Evolutionary conservation across 2,888 invertebrate species (phyloP), one percentile per base, ranked within the genome.

Genomic region (Drosophila glabriapex): DNA sequence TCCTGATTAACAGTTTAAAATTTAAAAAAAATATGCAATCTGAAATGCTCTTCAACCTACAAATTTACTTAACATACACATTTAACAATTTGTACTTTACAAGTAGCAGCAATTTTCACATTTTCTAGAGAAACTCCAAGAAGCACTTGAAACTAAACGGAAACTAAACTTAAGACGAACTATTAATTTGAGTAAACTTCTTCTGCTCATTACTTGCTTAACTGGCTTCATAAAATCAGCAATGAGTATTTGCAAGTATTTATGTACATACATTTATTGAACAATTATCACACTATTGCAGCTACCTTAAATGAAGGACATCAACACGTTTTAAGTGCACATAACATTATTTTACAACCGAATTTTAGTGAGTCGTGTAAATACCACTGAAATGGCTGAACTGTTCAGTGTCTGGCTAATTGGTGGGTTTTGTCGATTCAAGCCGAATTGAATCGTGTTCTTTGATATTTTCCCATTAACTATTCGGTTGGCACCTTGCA

Each of bases 381-480:
- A 52, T 59, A 12, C 19, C 43, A 62, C 31, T 43, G 55, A 54
- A 58, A 41, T 41, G 25, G 7, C 39, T 53, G 39, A 68, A 56
- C 29, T 31, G 12, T 35, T 58, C 49, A 28, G 62, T 22, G 14
- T 43, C 16, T 39, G n/a, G 29, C 65, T 73, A 73, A 78, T 73
- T 72, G 73, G 22, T n/a, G 54, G 46, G 19, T 19, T 29, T n/a
- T 43, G 22, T 43, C 41, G 14, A 16, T 3, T n/a, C 41, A 43
- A 28, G 14, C 9, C 19, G 43, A 37, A n/a, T 52, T 31, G 52
- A 35, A 53, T 39, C 16, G 22, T 22, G 60, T 66, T 64, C 63
- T 72, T 58, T 80, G 71, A 71, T 46, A 46, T 25, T 7, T 2
- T 25, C 56, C 71, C 68, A 74, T 73, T 77, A 67, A 35, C 41